Percentiles rank a stretch among this genome's conserved stretches.
Conservation (phyloP, 2,797 vertebrate species). For the Cuniculus paca region DNA sequence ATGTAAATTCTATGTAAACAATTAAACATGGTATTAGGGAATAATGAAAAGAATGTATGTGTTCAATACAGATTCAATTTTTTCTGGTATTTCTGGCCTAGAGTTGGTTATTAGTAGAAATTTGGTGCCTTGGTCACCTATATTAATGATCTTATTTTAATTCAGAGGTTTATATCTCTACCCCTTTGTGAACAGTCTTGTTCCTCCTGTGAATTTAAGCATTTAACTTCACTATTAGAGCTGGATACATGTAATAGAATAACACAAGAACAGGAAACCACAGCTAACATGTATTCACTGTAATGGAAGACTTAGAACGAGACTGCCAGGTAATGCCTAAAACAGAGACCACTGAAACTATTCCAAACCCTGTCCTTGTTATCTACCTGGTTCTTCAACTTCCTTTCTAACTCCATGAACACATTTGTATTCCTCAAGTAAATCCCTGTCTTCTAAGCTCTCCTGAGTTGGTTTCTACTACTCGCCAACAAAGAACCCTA, state of each 20-base stretch:
- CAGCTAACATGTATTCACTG: background rate
- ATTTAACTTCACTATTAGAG: background rate
- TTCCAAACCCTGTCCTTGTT: background rate
- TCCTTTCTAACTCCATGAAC: background rate
- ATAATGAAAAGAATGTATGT: background rate
- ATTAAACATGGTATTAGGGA: background rate
- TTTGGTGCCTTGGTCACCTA: too few species aligned
- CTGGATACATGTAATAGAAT: fast-evolving
- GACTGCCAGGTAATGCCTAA: background rate
- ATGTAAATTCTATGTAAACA: background rate
- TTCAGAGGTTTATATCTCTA: background rate
- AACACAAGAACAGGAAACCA: background rate
- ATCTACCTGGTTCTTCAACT: background rate
- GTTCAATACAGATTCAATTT: background rate
- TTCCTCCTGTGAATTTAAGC: background rate
- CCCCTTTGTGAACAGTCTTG: background rate
- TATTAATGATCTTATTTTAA: background rate
- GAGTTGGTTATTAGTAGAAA: background rate
- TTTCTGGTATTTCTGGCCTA: background rate
- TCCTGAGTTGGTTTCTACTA: background rate
- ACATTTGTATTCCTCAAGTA: background rate
- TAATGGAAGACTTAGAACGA: background rate
- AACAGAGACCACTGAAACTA: background rate
- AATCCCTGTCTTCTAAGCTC: background rate
- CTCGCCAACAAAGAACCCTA: background rate